Evolutionary conservation across 2,888 invertebrate species (phyloP), one percentile per base, ranked within the genome.

Genomic region (Periphyllus acericola): DNA sequence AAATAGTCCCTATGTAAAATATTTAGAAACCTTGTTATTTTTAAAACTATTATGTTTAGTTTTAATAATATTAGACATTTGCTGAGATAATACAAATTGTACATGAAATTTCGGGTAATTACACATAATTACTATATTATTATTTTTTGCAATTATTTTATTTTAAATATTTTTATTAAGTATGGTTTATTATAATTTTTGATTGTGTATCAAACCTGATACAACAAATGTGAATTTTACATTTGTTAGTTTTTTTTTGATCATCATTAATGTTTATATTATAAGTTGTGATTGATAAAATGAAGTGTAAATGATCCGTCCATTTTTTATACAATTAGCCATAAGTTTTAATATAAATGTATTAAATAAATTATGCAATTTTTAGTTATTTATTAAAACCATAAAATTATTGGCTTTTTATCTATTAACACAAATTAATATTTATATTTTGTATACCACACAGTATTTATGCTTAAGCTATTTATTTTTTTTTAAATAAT

Each of bases 261-360:
- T 5, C n/a, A 29, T 76, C 1, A 21, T 32, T 76, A 29, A 25
- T 46, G 8, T 34, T 72, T 21, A 80, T 66, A 72, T 21, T 46
- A 81, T n/a, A 55, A 14, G 29, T 68, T 74, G 36, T 74, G n/a
- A 83, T 83, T 66, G 11, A 83, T 32, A 4, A 75, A 83, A 75
- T 83, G 6, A 83, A 83, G 1, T 83, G 83, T 75, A 75, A 83
- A 66, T 32, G 11, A 40, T 83, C 83, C 83, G 83, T 83, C 83
- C 83, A 75, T 75, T 83, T 83, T 83, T 72, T 52, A 72, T 14
- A 55, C 32, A 29, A 36, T 36, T 83, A 75, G 46, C 17, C 29
- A 36, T 55, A 21, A 36, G 36, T 40, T 5, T 5, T 40, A 40
- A 40, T 40, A 40, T 9, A 40, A 8, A 40, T 1, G 8, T 40